These are phyloP conservation scores for Ganaspis sp. DNA, from an alignment of 1,140 invertebrate genomes.

Conservation along the genomic window DNA sequence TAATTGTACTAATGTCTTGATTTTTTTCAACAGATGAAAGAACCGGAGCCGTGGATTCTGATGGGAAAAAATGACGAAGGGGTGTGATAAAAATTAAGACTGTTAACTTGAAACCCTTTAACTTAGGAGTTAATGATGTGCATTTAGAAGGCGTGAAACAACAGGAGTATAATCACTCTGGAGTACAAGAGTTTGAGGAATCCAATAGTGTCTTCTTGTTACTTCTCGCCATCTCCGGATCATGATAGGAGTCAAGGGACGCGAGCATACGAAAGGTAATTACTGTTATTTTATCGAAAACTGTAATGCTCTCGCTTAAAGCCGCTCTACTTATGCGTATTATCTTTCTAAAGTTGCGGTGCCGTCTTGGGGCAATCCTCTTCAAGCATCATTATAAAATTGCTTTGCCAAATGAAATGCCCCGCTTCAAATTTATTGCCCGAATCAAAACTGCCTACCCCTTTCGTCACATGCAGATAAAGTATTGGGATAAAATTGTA, in stretches of 20 bases:
- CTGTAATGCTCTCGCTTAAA: slow-evolving; percentile 69
- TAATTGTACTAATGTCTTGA: too few species aligned
- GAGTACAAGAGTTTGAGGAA: background rate
- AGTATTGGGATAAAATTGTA: background rate
- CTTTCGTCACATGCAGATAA: background rate
- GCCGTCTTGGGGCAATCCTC: slow-evolving; percentile 64
- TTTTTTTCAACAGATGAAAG: too few species aligned
- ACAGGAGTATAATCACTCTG: slow-evolving; percentile 16
- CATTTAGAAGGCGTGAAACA: slow-evolving; percentile 24
- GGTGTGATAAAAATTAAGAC: background rate
- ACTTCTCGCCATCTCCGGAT: slow-evolving; percentile 54
- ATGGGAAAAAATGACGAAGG: background rate
- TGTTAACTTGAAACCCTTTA: slow-evolving; percentile 11
- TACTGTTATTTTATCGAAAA: slow-evolving; percentile 72
- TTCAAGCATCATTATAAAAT: slow-evolving; percentile 71
- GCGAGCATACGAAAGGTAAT: slow-evolving; percentile 64
- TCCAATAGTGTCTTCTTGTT: slow-evolving; percentile 56
- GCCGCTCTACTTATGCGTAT: slow-evolving; percentile 70
- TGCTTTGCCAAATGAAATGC: slow-evolving; percentile 71
- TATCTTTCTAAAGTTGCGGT: slow-evolving; percentile 63
- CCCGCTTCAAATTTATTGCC: slow-evolving; percentile 64
- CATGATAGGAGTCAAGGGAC: slow-evolving; percentile 60
- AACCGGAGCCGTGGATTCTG: too few species aligned
- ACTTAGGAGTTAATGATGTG: slow-evolving; percentile 7
- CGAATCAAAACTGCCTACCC: slow-evolving; percentile 48